Conservation (phyloP, 2,888 invertebrate species). For the Deroplatys truncata region DNA sequence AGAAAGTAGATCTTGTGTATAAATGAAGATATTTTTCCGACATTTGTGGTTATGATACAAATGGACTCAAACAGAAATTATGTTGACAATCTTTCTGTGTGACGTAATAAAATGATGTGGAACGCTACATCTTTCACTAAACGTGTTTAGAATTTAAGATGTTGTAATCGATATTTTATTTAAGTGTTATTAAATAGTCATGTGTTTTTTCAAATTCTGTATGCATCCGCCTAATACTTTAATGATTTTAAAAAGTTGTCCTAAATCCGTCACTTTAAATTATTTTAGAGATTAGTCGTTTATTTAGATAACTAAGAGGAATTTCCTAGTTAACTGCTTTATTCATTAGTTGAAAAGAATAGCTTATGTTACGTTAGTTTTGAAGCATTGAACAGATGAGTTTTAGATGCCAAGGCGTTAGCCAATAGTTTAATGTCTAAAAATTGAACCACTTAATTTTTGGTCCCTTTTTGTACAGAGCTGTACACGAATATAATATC, state of each 20-base stretch:
- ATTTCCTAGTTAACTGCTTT: background rate
- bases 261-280: background rate
- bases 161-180: background rate
- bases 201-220: background rate
- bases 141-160: background rate
- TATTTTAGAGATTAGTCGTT: background rate
- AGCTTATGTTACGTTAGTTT: background rate
- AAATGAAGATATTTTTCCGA: conserved; percentile 16
- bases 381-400: too few relatives aligned
- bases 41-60: background rate
- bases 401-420: background rate
- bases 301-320: background rate
- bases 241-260: background rate
- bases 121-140: background rate
- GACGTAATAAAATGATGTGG: background rate
- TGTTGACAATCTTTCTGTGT: background rate
- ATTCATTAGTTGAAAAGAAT: background rate
- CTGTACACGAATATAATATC: background rate
- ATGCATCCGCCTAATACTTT: background rate
- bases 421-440: background rate
- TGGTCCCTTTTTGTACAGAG: background rate
- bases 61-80: background rate
- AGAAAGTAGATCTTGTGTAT: background rate
- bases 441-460: background rate
- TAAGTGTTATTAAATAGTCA: background rate